A percentile compares a stretch with the other conserved stretches of the same genome.
Evolutionary conservation across 2,888 invertebrate genomes (phyloP).

Genomic region (Pimpla rufipes): DNA sequence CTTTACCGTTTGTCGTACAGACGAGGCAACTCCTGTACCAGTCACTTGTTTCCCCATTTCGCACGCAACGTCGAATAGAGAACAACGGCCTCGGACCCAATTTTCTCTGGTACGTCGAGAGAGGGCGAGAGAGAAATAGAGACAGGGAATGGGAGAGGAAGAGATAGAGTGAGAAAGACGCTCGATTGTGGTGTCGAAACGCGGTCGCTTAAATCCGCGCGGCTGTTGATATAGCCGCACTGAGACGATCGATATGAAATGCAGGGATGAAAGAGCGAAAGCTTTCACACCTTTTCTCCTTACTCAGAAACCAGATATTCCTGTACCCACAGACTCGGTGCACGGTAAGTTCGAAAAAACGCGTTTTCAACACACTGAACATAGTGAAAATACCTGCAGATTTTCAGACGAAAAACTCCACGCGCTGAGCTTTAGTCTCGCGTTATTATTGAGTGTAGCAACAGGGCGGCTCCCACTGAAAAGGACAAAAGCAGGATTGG

Average conservation of each 20-base stretch:
- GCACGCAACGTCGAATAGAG: constrained; percentile 1
- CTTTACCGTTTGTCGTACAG: neutral
- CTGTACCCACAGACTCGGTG: neutral
- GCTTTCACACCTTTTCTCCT: constrained; percentile 1
- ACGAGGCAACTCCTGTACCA: neutral
- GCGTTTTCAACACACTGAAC: no score
- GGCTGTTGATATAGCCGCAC: neutral
- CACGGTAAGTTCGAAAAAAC: neutral
- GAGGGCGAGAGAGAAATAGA: neutral
- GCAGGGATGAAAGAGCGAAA: constrained; percentile 24
- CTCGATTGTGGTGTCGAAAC: constrained; percentile 13
- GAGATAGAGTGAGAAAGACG: constrained; percentile 2
- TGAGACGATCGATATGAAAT: constrained; percentile 46
- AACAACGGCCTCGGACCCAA: constrained; percentile 28
- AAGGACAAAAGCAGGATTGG: no score
- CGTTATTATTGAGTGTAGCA: no score
- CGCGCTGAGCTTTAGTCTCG: no score
- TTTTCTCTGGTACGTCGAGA: constrained; percentile 33
- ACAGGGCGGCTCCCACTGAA: no score
- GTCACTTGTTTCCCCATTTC: constrained; percentile 6
- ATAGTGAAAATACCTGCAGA: no score
- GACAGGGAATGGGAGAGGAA: no score
- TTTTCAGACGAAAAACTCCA: no score
- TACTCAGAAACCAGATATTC: neutral
- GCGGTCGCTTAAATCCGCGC: constrained; percentile 47